Evolutionary conservation across 2,888 invertebrate species (phyloP), one percentile per base, ranked within the genome.

Genomic region (Pinctada fucata): DNA sequence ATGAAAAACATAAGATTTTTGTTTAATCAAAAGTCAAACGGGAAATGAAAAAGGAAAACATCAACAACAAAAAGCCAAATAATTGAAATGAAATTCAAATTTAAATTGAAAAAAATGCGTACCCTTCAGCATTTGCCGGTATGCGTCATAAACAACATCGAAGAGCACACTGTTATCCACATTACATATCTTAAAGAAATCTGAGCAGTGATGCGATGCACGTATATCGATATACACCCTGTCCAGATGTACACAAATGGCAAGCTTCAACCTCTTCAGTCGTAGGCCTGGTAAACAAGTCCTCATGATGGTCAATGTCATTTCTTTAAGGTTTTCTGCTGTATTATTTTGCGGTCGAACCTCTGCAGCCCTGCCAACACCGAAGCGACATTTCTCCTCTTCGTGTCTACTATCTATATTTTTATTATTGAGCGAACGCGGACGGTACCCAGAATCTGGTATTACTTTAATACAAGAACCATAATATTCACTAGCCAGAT

Each of bases 311-410:
- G 81, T 79, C 0, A 79, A 63, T 2, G 77, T 83, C n/a, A 84
- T 10, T 52, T 45, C 47, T 10, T 45, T 63, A 64, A 72, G 47
- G 10, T 79, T 76, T n/a, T 83, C 77, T 47, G 76, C 72, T 0
- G 70, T 58, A 2, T 66, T 66, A n/a, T 48, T 74, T n/a, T 73
- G 78, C 13, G 84, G 76, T 66, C 78, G 80, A 3, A 86, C 66
- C 75, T 85, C 85, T 3, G 84, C 85, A 8, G 86, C 86, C 71
- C 85, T 85, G n/a, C 87, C 86, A 71, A 82, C 79, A 47, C 80
- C 77, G 58, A 82, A 84, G 50, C 80, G 77, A 5, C 74, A 52
- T 50, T 71, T 79, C 63, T 86, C 86, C 69, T 86, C 85, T 2
- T 69, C 68, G 67, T 84, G 84, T 31, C 86, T 70, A 0, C 79